Evolutionary conservation across 2,113 vertebrate genomes (phyloP).

Genomic region (Cervus canadensis): DNA sequence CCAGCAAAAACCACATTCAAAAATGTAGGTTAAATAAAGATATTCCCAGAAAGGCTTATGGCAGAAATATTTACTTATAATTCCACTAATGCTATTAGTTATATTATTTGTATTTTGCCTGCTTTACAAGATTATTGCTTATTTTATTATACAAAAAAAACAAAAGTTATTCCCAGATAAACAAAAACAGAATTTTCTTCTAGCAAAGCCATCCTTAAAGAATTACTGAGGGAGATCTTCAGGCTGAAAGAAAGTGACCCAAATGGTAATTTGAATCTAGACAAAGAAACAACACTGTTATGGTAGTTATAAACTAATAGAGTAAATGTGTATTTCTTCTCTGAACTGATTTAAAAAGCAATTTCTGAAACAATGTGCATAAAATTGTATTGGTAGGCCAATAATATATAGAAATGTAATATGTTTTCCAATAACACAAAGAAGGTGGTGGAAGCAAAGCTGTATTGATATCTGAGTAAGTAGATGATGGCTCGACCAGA

Average conservation of each 20-base stretch:
- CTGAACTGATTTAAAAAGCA: not conserved
- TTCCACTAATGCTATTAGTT: not conserved
- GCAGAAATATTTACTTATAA: not conserved
- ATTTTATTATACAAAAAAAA: not conserved
- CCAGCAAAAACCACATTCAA: not conserved
- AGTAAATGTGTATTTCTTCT: not conserved
- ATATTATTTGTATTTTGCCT: not conserved
- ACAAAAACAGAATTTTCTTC: not conserved
- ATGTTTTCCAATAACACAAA: not conserved
- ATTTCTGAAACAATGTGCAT: not conserved
- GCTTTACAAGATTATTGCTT: not conserved
- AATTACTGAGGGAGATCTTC: not conserved
- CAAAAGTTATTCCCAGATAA: not conserved
- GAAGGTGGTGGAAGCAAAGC: not conserved
- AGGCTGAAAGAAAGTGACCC: not conserved
- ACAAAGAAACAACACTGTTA: not conserved
- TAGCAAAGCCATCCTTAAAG: not conserved
- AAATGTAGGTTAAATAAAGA: not conserved
- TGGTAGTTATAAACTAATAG: not conserved
- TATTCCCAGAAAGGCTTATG: not conserved
- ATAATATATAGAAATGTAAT: not conserved
- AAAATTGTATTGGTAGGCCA: not conserved
- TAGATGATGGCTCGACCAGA: not conserved
- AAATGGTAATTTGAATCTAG: not conserved
- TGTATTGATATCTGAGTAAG: not conserved